These are phyloP conservation scores for Fistularia commersonii DNA, from an alignment of 2,797 vertebrate species.

Conservation along the genomic window DNA sequence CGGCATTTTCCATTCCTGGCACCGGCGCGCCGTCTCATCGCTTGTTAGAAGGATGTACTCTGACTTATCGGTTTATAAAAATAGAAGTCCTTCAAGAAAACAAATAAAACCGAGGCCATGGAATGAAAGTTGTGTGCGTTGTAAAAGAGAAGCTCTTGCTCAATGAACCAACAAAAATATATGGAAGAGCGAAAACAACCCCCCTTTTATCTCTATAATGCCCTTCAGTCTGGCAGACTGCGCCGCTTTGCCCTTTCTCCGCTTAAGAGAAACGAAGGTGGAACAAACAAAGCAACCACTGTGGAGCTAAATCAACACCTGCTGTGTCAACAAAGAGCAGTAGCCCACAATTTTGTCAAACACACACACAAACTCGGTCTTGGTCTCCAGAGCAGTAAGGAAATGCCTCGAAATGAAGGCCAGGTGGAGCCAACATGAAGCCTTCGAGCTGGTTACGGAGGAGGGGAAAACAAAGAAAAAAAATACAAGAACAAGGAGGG, in stretches of 20 bases:
- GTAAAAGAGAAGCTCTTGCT: conserved; percentile 25
- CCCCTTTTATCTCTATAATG: conserved; percentile 41
- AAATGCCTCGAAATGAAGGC: conserved; percentile 56
- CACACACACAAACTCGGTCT: conserved; percentile 12
- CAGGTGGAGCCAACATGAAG: conserved; percentile 43
- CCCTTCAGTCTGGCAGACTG: conserved; percentile 52
- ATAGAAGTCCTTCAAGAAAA: conserved; percentile 11
- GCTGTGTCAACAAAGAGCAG: conserved; percentile 65
- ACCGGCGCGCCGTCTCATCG: no score
- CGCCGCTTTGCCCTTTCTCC: conserved; percentile 48
- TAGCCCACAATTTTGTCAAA: conserved; percentile 16
- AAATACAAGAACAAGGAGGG: neutral
- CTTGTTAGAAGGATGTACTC: neutral
- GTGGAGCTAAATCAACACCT: conserved; percentile 68
- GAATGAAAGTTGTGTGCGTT: conserved; percentile 23
- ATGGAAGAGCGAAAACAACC: conserved; percentile 22
- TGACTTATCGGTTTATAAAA: neutral
- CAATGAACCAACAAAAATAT: conserved; percentile 34
- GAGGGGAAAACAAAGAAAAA: conserved; percentile 15
- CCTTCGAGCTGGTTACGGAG: conserved; percentile 4
- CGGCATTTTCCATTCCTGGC: no score
- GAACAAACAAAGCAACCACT: conserved; percentile 64
- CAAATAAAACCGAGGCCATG: conserved; percentile 18
- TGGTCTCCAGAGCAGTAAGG: conserved; percentile 27
- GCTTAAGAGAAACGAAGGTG: conserved; percentile 41